A percentile compares a stretch with the other conserved stretches of the same genome.
phyloP scores from a whole-genome alignment of 2,113 vertebrate species.

The Protomyctophum bolini region DNA sequence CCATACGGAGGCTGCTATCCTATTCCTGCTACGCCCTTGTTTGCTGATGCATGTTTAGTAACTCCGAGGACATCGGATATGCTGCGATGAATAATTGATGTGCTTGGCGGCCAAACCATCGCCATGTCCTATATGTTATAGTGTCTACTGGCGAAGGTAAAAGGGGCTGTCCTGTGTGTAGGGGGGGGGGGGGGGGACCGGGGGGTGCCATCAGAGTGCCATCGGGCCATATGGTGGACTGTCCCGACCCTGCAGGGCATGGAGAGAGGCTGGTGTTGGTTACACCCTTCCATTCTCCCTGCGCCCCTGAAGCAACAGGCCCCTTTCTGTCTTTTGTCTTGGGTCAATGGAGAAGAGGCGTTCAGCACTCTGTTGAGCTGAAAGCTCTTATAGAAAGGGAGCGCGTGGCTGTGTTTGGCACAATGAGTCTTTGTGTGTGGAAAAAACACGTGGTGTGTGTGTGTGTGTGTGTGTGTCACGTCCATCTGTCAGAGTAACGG shows the following conservation, averaged over 20 bases:
- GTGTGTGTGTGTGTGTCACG: slow-evolving; percentile 39
- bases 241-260: slow-evolving; percentile 29
- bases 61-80: slow-evolving; percentile 66
- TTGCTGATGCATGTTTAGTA: slow-evolving; percentile 74
- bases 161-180: slow-evolving; percentile 13
- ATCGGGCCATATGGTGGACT: slow-evolving; percentile 52
- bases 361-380: slow-evolving; percentile 32
- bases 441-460: slow-evolving; percentile 22
- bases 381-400: slow-evolving; percentile 33
- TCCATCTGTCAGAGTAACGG: slow-evolving; percentile 61
- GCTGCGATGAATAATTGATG: slow-evolving; percentile 67
- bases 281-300: slow-evolving; percentile 28
- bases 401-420: slow-evolving; percentile 25
- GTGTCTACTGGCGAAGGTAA: slow-evolving; percentile 21
- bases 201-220: neutral
- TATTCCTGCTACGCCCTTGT: slow-evolving; percentile 67
- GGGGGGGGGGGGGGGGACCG: neutral
- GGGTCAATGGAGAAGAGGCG: slow-evolving; percentile 40
- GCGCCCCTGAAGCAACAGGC: slow-evolving; percentile 28
- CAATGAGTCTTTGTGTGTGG: slow-evolving; percentile 38
- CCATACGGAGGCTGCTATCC: slow-evolving; percentile 52
- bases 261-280: slow-evolving; percentile 44
- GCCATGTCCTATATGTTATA: slow-evolving; percentile 35
- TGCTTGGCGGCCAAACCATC: slow-evolving; percentile 51
- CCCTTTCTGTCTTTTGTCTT: slow-evolving; percentile 52